Base-by-base conservation (phyloP, 2,888 invertebrate genomes). In the Leucophora obtusa region DNA sequence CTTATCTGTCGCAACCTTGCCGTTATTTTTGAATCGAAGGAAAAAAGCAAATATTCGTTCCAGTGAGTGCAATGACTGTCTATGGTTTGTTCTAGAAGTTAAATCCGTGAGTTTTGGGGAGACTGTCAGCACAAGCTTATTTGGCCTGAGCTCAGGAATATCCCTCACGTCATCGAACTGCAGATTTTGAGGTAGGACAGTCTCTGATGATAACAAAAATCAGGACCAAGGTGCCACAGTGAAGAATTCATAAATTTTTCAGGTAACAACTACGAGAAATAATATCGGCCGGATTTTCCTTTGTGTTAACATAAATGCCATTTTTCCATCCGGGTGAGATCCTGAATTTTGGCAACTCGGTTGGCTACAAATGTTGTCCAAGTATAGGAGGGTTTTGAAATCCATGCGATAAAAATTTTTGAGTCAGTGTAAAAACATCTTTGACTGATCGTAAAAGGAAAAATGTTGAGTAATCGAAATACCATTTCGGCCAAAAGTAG, bases 371-470 rank as follows among this genome's bases (percentile, higher is more conserved):
- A 53, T 10, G 53, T 53, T 53, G 53, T 53, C 53, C 53, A 53
- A 8, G 53, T 53, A 10, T 53, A 53, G 1, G 68, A 69, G 0
- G 58, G 58, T 15, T 69, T 69, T 0, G 68, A 47, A 14, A 69
- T 58, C 68, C 50, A 69, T 14, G 58, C 58, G 1, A 69, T 9
- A 28, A 69, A 58, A 17, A 58, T 69, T 33, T 69, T 69, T 18
- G 68, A 69, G 50, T 69, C 68, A 11, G 58, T 69, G 33, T 69
- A 69, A 17, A 35, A 21, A 35, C 2, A 35, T 35, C 35, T 8
- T 35, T 35, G 35, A 2, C 8, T 35, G 10, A 69, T 28, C 1
- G 58, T 69, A 21, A 69, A 43, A 15, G 68, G 68, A 15, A 69
- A 33, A 24, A 17, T 56, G 9, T 47, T 68, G 3, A 56, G 68